Evolutionary conservation across 2,888 invertebrate genomes (phyloP), one percentile per base, ranked within the genome.

Genomic region (Sinopyrophorus schimmeli): DNA sequence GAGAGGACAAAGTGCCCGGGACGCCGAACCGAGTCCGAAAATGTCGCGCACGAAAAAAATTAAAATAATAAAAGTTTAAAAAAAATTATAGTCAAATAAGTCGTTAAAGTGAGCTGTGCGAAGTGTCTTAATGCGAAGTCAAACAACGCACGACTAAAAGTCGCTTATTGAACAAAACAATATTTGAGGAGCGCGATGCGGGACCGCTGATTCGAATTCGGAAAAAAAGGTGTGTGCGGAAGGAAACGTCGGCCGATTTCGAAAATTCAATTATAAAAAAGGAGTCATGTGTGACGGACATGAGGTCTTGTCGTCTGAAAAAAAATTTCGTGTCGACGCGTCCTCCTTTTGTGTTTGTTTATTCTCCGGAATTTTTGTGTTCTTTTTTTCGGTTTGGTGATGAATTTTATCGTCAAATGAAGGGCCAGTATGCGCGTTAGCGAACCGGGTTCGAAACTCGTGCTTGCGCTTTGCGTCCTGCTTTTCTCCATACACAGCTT

Each of bases 401-500:
- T 49, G 46, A 41, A 42, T 27, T 26, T 27, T 14, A 48, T 31
- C 24, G 37, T 39, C 44, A 26, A 48, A 53, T 49, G 53, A 53
- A 20, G 53, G 46, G 40, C 41, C 53, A 53, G 53, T 40, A 53
- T 53, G 53, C 46, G 46, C 44, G 49, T 49, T 49, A 49, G 53
- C 49, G 49, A 37, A 47, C 41, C 53, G 53, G 44, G 53, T 53
- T 48, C 40, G 39, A 53, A 47, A 46, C 49, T 55, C 54, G 55
- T 49, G 51, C 51, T 57, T 53, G 54, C 56, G 46, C 55, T 58
- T 51, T 56, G 57, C 56, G 57, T 57, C 46, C 49, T 60, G 43
- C 47, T 55, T 42, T 50, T 52, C 50, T 52, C 54, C 39, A 47
- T 58, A 50, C 56, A 60, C 41, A 52, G 51, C 37, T 55, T 60